Percentiles rank a stretch among this genome's conserved stretches.
These are phyloP conservation scores for Catagonus wagneri DNA, from an alignment of 2,113 vertebrate species.

Conservation along the genomic window DNA sequence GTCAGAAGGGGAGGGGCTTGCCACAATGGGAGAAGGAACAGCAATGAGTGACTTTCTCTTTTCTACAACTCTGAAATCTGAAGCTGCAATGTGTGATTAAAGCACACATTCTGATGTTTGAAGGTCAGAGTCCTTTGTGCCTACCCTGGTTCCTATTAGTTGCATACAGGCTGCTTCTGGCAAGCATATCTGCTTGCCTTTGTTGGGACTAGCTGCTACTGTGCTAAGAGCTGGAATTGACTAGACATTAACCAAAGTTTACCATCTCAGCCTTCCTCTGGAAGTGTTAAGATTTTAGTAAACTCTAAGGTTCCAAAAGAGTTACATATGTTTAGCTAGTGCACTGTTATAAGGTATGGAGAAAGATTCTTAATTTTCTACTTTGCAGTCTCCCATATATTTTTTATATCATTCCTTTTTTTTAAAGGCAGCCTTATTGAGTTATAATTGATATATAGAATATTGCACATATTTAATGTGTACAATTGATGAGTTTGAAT, in stretches of 20 bases:
- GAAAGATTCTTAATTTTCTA: background rate
- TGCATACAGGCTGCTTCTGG: background rate
- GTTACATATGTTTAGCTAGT: background rate
- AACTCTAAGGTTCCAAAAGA: background rate
- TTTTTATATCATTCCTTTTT: background rate
- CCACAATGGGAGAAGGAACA: background rate
- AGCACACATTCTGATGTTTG: background rate
- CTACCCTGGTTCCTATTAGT: background rate
- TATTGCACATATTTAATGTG: background rate
- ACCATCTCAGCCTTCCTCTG: background rate
- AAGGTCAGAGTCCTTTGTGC: background rate
- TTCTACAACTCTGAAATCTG: background rate
- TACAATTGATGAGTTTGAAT: background rate
- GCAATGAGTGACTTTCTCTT: background rate
- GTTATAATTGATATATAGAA: background rate
- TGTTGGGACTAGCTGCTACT: background rate
- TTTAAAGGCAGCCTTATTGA: background rate
- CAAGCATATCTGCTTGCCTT: background rate
- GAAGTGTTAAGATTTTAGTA: background rate
- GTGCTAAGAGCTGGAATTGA: background rate
- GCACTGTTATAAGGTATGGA: background rate
- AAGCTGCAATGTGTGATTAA: background rate
- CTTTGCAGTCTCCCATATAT: background rate
- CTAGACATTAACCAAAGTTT: background rate
- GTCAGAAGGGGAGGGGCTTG: background rate